Percentiles rank a stretch among this genome's conserved stretches.
Evolutionary conservation across 2,113 vertebrate genomes (phyloP).

Genomic region (Pitta sordida): DNA sequence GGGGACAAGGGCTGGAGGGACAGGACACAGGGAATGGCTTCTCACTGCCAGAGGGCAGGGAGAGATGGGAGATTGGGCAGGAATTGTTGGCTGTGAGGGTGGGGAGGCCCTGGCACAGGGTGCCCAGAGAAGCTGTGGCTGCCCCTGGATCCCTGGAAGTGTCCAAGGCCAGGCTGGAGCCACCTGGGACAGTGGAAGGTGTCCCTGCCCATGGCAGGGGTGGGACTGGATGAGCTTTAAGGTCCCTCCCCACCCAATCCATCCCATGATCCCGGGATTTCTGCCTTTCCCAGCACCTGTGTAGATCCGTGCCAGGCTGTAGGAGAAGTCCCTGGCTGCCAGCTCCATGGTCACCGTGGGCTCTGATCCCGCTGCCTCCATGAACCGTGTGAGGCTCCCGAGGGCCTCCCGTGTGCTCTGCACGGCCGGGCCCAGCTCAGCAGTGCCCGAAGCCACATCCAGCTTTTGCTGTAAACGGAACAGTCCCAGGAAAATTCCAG

Average conservation of each 20-base stretch:
- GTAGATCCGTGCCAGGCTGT: constrained; percentile 77
- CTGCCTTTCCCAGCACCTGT: constrained; percentile 50
- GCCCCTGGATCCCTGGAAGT: neutral
- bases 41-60: neutral
- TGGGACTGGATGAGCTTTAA: accelerated
- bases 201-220: neutral
- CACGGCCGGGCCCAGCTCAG: constrained; percentile 43
- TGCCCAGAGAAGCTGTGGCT: neutral
- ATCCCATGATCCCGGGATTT: neutral
- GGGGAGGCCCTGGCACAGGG: neutral
- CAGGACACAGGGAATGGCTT: neutral
- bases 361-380: neutral
- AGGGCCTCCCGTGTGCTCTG: constrained; percentile 10
- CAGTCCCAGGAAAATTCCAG: neutral
- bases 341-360: constrained; percentile 62
- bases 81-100: neutral
- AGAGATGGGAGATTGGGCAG: neutral
- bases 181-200: neutral
- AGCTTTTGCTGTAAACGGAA: constrained; percentile 65
- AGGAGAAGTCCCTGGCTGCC: constrained; percentile 80
- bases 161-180: neutral
- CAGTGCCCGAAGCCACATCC: neutral
- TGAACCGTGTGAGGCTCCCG: constrained; percentile 59
- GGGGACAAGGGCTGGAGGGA: neutral
- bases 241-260: neutral